These are phyloP conservation scores for Synchiropus splendidus DNA, from an alignment of 2,113 vertebrate genomes.

Conservation along the genomic window DNA sequence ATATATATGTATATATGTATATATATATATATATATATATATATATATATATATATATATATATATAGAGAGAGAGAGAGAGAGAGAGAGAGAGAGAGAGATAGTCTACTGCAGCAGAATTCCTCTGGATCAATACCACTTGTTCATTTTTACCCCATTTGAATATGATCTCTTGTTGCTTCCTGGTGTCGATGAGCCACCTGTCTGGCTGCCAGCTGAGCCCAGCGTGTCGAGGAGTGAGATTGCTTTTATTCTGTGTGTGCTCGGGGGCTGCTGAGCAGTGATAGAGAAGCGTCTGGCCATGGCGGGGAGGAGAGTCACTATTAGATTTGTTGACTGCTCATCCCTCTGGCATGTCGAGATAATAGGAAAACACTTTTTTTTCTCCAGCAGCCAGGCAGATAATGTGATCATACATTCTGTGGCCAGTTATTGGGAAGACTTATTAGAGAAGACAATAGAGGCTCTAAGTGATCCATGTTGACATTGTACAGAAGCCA, in stretches of 20 bases:
- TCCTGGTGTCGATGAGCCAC: constrained; percentile 24
- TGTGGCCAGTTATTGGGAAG: constrained; percentile 22
- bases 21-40: too few species aligned
- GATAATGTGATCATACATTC: constrained; percentile 34
- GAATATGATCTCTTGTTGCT: constrained; percentile 13
- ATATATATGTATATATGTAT: too few species aligned
- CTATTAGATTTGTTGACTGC: constrained; percentile 36
- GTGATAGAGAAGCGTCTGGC: constrained; percentile 21
- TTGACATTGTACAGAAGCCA: constrained; percentile 24
- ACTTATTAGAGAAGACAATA: constrained; percentile 33
- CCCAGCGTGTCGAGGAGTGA: constrained; percentile 23
- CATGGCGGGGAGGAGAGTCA: constrained; percentile 5
- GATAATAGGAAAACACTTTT: constrained; percentile 36
- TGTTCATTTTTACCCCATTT: constrained; percentile 17
- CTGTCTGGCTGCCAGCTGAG: constrained; percentile 31
- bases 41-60: too few species aligned
- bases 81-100: too few species aligned
- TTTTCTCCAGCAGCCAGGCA: constrained; percentile 31
- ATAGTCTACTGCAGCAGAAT: too few species aligned
- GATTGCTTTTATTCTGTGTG: constrained; percentile 18
- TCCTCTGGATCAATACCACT: constrained; percentile 19
- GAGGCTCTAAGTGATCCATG: constrained; percentile 31
- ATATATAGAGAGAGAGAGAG: too few species aligned
- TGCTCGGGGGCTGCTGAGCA: constrained; percentile 21
- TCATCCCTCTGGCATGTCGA: constrained; percentile 18